Conservation (phyloP, 2,888 invertebrate genomes). For the Mimachlamys varia region DNA sequence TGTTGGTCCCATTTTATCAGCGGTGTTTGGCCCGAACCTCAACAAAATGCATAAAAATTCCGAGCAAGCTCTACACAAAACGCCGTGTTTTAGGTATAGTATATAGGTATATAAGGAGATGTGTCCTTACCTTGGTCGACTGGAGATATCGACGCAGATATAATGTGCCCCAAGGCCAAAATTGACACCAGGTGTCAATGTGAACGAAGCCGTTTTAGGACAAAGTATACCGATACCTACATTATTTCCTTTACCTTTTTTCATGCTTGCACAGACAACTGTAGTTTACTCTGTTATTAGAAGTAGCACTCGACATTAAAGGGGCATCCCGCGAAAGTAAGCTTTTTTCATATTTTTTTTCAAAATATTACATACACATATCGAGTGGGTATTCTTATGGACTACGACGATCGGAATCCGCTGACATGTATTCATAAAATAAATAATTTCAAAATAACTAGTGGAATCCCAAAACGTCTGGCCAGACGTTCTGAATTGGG, state of each 20-base stretch:
- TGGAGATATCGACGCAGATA: background rate
- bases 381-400: no score
- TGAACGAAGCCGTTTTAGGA: background rate
- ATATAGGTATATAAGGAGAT: background rate
- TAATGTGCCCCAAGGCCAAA: background rate
- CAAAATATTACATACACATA: no score
- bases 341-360: no score
- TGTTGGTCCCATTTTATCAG: background rate
- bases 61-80: background rate
- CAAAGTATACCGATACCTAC: no score
- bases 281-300: no score
- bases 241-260: background rate
- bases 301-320: no score
- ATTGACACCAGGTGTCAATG: background rate
- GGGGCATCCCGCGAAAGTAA: no score
- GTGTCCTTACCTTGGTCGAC: background rate
- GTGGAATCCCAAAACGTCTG: no score
- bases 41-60: slow-evolving; percentile 8
- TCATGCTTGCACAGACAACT: background rate
- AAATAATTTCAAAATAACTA: no score
- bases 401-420: no score
- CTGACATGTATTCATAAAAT: no score
- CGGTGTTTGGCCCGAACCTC: slow-evolving; percentile 7
- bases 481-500: no score
- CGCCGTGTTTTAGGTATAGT: background rate